Evolutionary conservation across 2,888 invertebrate genomes (phyloP), one percentile per base, ranked within the genome.

Genomic region (Drosophila niveifrons): DNA sequence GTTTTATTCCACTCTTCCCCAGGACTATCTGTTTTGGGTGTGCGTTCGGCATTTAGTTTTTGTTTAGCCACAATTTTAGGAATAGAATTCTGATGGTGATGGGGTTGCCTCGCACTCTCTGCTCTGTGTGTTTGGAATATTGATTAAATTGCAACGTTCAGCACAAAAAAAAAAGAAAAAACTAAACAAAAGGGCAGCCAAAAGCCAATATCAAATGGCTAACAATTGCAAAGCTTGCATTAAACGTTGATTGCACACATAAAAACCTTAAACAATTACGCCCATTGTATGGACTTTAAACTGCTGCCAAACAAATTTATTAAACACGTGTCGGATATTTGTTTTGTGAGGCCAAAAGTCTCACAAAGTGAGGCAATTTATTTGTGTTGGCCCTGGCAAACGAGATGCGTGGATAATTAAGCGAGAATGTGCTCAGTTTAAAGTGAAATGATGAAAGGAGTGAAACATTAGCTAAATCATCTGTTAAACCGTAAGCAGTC

Each of bases 401-500:
- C 13, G 50, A 48, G 68, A 64, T 47, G 68, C 62, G 47, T 53
- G 65, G 63, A 82, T 75, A 83, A 87, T 87, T 84, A 75, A 82
- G 64, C 68, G 61, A 55, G 55, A 78, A 78, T 78, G 63, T 61
- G 62, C 39, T 15, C 63, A 62, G 67, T 68, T 85, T 80, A 73
- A 78, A 63, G 43, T 64, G 57, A 66, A 72, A 55, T 59, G 74
- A 55, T 50, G 61, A 82, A 71, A 72, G 67, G 62, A 71, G 78
- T 73, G 47, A 75, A 80, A 51, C 78, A 85, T 80, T 80, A 80
- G 80, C 83, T 80, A 82, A 83, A 88, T 83, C 75, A 83, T 88
- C 78, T 74, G 67, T 72, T 72, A 62, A 65, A 59, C 68, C 58
- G 28, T 63, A 56, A 56, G 57, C 65, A 39, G 41, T 68, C n/a